Base-by-base conservation (phyloP, 2,113 vertebrate species). In the Athene noctua region DNA sequence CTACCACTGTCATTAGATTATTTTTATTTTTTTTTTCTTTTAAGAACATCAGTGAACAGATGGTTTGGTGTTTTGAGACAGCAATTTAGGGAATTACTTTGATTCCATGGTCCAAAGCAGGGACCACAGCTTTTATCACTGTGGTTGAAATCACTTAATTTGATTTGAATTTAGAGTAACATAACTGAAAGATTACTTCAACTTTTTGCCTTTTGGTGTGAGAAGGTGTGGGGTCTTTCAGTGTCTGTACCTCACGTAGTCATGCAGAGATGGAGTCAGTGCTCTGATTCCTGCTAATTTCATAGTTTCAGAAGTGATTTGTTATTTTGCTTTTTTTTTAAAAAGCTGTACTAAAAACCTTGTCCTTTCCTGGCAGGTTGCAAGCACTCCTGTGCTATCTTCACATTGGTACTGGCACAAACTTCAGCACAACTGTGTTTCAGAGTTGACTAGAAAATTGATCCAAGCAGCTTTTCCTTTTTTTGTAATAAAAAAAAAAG, bases 151-250 rank as follows among this genome's bases (percentile, higher is more conserved):
- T 86, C 14, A 38, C 38, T 86, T 47, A 36, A 16, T 80, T 86
- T 72, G 13, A 57, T 77, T 63, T 90, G 22, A 70, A 70, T 92
- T 93, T 62, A 15, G 51, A 46, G 5, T 58, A 38, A 19, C 0
- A 0, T 59, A 47, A 59, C 23, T 72, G n/a, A 62, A 91, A 49
- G n/a, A 80, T 57, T 59, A 72, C 5, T 82, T 63, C 0, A 0
- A 36, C 30, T 49, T 67, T 30, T 15, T 90, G 30, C 27, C 59
- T 86, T 14, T 61, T 71, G 15, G 4, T 84, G 29, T 55, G 27
- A 63, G 29, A 57, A 15, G 91, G 6, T 66, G 16, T 49, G 63
- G 30, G 25, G 30, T 78, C 32, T 73, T 92, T 54, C 65, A 40
- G 12, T 6, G 1, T 58, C 16, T 68, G 27, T 18, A 49, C 11